Evolutionary conservation across 1,140 invertebrate species (phyloP), one percentile per base, ranked within the genome.

Genomic region (Heliconius hermathena): DNA sequence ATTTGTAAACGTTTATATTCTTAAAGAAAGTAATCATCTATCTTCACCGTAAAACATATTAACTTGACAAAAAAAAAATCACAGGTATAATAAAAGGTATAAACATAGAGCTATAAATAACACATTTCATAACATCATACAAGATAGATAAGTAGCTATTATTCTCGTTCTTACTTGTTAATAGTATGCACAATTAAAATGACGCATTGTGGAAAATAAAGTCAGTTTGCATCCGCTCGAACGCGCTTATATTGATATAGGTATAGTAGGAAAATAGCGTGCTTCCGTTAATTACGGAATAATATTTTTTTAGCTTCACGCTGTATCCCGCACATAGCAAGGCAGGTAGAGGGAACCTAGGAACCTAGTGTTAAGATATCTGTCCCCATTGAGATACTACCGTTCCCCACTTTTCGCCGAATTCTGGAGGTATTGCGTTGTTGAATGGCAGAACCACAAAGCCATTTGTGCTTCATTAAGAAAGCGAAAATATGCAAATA

Each of bases 171-270:
- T 16, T 26, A 66, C 22, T 66, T 29, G 60, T 29, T 26, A 66
- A 66, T 29, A 66, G 60, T 29, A 66, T 66, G 60, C 26, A 29
- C 60, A 81, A 81, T 81, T 81, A 78, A 70, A 74, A 77, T 77
- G 79, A 52, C 70, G 74, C 71, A 74, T 82, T 75, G 66, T 78
- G 81, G 81, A 82, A 82, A 82, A 82, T 78, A 73, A 75, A 82
- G 77, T 70, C 74, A 26, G 29, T 73, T 73, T 38, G 72, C 80
- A 79, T 82, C 81, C 81, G 73, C 66, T 79, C 77, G 26, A 73
- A 74, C 18, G 38, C 26, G 46, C 57, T 71, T 71, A 77, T 26
- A 71, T 52, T 16, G 16, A 33, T 71, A 71, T 13, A 66, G 9
- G 22, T 22, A 22, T 26, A 22, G 29, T 29, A 66, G 79, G 13